phyloP scores from a whole-genome alignment of 1,140 invertebrate genomes.

The Ips nitidus region DNA sequence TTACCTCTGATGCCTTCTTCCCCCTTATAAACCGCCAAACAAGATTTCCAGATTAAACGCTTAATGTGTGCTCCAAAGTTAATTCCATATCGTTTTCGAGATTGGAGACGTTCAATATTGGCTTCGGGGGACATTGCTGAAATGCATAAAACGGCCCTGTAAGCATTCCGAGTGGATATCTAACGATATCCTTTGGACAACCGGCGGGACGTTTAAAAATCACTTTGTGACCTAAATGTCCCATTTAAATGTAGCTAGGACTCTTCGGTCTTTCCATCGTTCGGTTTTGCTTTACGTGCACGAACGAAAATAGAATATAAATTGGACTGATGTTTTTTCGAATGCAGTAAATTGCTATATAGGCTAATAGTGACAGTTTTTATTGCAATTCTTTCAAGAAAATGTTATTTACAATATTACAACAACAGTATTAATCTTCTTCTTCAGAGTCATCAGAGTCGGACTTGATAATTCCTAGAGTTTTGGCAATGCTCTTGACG shows the following conservation, averaged over 20 bases:
- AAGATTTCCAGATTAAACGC: no score
- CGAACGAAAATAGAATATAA: conserved; percentile 20
- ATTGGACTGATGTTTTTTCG: conserved; percentile 20
- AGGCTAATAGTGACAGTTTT: no score
- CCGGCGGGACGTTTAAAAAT: conserved; percentile 25
- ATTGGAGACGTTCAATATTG: no score
- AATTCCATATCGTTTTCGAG: no score
- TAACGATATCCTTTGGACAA: conserved; percentile 18
- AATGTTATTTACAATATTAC: no score
- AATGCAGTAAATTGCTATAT: neutral
- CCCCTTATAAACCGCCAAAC: no score
- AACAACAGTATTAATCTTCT: conserved; percentile 22
- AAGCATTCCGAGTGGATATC: conserved; percentile 17
- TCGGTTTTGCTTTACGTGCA: conserved; percentile 23
- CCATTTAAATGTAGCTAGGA: conserved; percentile 25
- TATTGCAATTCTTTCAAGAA: no score
- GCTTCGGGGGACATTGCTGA: no score
- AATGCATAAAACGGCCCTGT: neutral
- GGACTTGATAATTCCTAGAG: conserved; percentile 81
- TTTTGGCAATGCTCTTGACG: conserved; percentile 79
- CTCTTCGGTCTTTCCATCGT: conserved; percentile 14
- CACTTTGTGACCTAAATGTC: conserved; percentile 30
- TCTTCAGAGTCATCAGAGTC: conserved; percentile 59
- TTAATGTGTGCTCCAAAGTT: no score
- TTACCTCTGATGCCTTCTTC: no score